Evolutionary conservation across 2,888 invertebrate genomes (phyloP).

Genomic region (Drosophila putrida): DNA sequence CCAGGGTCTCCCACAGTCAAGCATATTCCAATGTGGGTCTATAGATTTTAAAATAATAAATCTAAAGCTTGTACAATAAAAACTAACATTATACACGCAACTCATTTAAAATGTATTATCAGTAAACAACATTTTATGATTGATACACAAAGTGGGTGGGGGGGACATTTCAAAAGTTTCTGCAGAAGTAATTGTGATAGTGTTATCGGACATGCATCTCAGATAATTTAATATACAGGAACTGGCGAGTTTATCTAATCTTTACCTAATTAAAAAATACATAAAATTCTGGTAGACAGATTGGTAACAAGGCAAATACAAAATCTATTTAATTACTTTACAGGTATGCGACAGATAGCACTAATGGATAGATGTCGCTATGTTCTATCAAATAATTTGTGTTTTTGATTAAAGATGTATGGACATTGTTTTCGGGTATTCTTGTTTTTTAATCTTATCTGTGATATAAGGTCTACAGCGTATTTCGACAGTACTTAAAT

Average conservation of each 20-base stretch:
- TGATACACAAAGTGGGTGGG: too few relatives aligned
- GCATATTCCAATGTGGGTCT: too few relatives aligned
- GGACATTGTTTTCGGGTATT: not conserved
- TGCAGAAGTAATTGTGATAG: not conserved
- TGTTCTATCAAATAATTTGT: not conserved
- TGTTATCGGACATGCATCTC: constrained; percentile 4
- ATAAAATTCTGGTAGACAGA: not conserved
- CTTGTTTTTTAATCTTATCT: constrained; percentile 6
- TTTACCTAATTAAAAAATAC: constrained; percentile 11
- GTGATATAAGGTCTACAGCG: not conserved
- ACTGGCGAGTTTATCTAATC: constrained; percentile 38
- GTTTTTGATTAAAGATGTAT: not conserved
- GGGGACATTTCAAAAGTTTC: constrained; percentile 10
- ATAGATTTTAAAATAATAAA: too few relatives aligned
- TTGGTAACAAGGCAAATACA: constrained; percentile 13
- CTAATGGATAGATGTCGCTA: not conserved
- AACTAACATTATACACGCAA: too few relatives aligned
- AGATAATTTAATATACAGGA: not conserved
- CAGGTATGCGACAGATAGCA: not conserved
- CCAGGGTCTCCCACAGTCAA: too few relatives aligned
- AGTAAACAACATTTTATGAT: too few relatives aligned
- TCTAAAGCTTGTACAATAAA: too few relatives aligned
- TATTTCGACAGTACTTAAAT: not conserved
- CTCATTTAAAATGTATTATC: too few relatives aligned
- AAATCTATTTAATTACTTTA: not conserved